Percentiles rank a stretch among this genome's conserved stretches.
phyloP scores from a whole-genome alignment of 2,797 vertebrate genomes.

The Chrysocyon brachyurus region DNA sequence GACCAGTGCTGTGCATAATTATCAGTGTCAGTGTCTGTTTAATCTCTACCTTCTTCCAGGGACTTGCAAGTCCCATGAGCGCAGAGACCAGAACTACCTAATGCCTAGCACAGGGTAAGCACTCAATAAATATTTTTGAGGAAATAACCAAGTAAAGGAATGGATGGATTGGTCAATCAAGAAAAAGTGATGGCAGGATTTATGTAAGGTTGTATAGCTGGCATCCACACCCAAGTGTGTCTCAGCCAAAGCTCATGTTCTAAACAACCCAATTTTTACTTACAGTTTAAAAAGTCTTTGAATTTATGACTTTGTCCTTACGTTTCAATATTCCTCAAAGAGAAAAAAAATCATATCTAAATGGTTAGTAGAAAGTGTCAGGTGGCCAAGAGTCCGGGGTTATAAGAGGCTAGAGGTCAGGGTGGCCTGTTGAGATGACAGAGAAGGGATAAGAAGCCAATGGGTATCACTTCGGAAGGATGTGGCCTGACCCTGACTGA shows the following conservation, averaged over 20 bases:
- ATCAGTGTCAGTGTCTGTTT: neutral
- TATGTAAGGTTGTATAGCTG: neutral
- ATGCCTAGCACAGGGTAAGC: neutral
- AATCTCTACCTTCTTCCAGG: neutral
- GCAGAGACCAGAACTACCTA: neutral
- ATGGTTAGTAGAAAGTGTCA: neutral
- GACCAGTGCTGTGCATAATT: no score
- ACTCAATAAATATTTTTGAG: neutral
- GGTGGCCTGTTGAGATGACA: neutral
- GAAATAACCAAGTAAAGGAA: neutral
- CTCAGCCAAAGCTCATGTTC: neutral
- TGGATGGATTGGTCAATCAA: neutral
- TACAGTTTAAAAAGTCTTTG: neutral
- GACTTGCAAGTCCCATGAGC: neutral
- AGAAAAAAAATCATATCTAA: neutral
- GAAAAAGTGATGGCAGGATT: neutral
- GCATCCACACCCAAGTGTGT: neutral
- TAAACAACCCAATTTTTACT: neutral
- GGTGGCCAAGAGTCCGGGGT: neutral
- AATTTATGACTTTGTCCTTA: neutral
- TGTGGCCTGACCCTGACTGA: neutral
- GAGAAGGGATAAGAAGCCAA: neutral
- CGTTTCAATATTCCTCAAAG: conserved; percentile 27
- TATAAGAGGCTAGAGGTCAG: neutral
- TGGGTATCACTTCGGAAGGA: neutral